phyloP scores from a whole-genome alignment of 2,113 vertebrate species.

The Myodes glareolus region DNA sequence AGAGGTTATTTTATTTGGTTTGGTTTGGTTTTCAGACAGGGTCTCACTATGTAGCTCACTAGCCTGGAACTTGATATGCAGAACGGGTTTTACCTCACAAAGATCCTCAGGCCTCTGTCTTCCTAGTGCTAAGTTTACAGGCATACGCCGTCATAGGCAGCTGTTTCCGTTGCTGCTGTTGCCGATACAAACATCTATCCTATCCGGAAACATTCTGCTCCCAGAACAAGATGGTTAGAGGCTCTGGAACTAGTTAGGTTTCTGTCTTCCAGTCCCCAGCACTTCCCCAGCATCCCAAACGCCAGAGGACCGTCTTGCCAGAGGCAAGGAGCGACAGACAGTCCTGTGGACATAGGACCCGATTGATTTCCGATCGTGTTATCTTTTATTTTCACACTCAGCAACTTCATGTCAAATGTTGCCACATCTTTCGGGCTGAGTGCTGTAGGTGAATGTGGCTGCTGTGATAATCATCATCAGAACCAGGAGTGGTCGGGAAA shows the following conservation, averaged over 20 bases:
- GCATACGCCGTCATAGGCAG: background rate
- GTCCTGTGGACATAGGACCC: background rate
- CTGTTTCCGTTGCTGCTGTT: background rate
- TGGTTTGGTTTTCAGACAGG: background rate
- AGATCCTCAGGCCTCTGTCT: background rate
- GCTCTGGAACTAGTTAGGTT: background rate
- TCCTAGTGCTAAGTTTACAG: background rate
- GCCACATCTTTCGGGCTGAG: slow-evolving; percentile 62
- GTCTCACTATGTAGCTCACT: background rate
- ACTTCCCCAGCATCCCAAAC: background rate
- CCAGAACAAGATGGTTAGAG: background rate
- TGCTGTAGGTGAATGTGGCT: slow-evolving; percentile 40
- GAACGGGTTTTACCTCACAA: background rate
- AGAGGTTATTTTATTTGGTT: background rate
- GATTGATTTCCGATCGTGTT: slow-evolving; percentile 43
- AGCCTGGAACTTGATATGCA: background rate
- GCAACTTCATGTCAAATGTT: slow-evolving; percentile 57
- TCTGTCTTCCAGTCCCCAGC: background rate
- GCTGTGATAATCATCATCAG: slow-evolving; percentile 57
- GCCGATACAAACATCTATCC: background rate
- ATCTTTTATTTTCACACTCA: slow-evolving; percentile 59
- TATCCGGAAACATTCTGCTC: background rate
- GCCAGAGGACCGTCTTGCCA: background rate
- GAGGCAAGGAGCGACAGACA: slow-evolving; percentile 7
- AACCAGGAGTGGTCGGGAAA: slow-evolving; percentile 23